Percentiles rank a stretch among this genome's conserved stretches.
phyloP scores from a whole-genome alignment of 2,113 vertebrate genomes.

The Carassius gibelio region DNA sequence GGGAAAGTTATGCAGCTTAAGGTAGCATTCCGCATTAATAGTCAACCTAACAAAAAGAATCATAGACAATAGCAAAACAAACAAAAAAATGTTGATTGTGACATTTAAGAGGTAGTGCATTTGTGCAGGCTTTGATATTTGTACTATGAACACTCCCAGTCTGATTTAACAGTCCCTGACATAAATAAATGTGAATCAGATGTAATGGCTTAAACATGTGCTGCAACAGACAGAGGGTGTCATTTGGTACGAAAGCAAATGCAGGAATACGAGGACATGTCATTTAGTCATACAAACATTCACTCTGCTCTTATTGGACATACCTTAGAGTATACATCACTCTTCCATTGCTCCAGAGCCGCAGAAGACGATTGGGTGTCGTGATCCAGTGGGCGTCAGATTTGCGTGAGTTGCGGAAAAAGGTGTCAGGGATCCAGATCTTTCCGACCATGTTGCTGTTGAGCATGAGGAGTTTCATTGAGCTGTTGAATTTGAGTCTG shows the following conservation, averaged over 20 bases:
- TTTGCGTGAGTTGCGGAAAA: constrained; percentile 96
- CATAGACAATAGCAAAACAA: constrained; percentile 60
- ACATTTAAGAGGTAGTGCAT: constrained; percentile 42
- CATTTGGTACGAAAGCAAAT: constrained; percentile 43
- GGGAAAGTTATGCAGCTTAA: constrained; percentile 99
- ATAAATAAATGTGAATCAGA: constrained; percentile 48
- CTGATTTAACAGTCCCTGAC: constrained; percentile 36
- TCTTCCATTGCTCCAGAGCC: constrained; percentile 92
- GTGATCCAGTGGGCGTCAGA: constrained; percentile 99
- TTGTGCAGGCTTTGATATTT: constrained; percentile 34
- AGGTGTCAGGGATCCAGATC: constrained; percentile 99
- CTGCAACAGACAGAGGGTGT: constrained; percentile 51
- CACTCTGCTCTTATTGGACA: constrained; percentile 31
- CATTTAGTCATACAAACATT: constrained; percentile 64
- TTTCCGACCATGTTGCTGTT: constrained; percentile 99
- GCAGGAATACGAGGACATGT: constrained; percentile 61
- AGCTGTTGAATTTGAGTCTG: constrained; percentile 93
- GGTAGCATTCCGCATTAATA: constrained; percentile 98
- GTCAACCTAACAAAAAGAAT: constrained; percentile 87
- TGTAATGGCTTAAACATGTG: constrained; percentile 34
- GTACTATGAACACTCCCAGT: constrained; percentile 16
- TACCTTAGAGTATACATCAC: constrained; percentile 95
- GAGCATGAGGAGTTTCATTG: constrained; percentile 94
- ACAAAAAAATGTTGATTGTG: constrained; percentile 50
- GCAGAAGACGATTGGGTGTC: constrained; percentile 92